phyloP scores from a whole-genome alignment of 2,797 vertebrate species.

The Labeo calbasu region DNA sequence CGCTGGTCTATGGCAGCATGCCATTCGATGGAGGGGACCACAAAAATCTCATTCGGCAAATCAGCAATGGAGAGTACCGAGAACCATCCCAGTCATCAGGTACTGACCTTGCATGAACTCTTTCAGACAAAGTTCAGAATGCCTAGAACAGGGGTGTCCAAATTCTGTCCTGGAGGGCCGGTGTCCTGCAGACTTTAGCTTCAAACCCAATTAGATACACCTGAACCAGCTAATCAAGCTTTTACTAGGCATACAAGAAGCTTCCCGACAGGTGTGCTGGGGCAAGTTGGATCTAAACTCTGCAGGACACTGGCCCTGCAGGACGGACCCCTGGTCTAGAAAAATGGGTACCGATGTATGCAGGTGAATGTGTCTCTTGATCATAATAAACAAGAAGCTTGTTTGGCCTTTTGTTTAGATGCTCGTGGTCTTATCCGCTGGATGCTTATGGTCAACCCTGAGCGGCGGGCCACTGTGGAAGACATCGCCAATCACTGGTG shows the following conservation, averaged over 20 bases:
- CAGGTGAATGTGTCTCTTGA: background rate
- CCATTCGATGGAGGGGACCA: constrained; percentile 98
- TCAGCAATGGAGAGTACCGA: constrained; percentile 97
- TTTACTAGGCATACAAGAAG: no score
- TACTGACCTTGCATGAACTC: constrained; percentile 61
- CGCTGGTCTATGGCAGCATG: constrained; percentile 97
- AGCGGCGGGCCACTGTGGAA: constrained; percentile 94
- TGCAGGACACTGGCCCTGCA: no score
- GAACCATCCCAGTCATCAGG: constrained; percentile 98
- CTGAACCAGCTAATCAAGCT: no score
- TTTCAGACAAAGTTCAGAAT: background rate
- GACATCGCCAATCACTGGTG: constrained; percentile 99
- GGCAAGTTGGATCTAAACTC: no score
- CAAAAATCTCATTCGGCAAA: constrained; percentile 98
- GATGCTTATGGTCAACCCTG: constrained; percentile 99
- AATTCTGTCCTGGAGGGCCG: no score
- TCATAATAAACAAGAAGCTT: background rate
- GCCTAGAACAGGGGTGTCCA: background rate
- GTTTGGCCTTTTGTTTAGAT: constrained; percentile 73
- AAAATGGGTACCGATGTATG: background rate
- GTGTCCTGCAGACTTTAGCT: no score
- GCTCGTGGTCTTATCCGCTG: constrained; percentile 97
- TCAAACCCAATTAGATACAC: no score
- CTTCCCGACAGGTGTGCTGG: no score
- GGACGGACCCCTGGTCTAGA: background rate